phyloP scores from a whole-genome alignment of 53 echinoderm and acorn worm genomes.

The Zoroaster sp. region DNA sequence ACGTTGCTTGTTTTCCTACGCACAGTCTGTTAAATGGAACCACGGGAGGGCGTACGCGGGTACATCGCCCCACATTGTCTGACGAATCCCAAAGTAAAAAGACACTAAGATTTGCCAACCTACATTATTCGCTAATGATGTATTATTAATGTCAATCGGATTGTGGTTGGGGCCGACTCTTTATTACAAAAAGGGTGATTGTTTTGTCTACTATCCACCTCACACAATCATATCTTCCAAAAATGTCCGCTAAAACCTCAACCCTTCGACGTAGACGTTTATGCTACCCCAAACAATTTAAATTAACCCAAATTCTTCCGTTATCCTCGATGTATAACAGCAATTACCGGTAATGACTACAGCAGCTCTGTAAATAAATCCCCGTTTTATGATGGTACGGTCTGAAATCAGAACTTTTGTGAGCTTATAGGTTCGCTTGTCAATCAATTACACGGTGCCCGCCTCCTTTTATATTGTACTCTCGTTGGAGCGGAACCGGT shows the following conservation, averaged over 20 bases:
- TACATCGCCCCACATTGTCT: background rate
- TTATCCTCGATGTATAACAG: too few relatives aligned
- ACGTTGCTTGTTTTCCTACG: background rate
- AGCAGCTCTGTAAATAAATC: background rate
- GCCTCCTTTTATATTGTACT: conserved; percentile 9
- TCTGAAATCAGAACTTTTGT: conserved; percentile 29
- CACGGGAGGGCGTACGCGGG: conserved; percentile 31
- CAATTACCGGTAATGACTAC: too few relatives aligned
- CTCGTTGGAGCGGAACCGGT: background rate
- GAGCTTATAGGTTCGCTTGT: background rate
- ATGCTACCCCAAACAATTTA: too few relatives aligned
- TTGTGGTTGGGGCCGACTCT: background rate
- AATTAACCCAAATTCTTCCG: too few relatives aligned
- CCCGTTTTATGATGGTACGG: conserved; percentile 17
- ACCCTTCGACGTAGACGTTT: background rate
- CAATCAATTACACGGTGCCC: conserved; percentile 37
- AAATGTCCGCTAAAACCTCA: background rate
- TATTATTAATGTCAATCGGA: conserved; percentile 37
- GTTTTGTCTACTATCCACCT: background rate
- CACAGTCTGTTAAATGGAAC: conserved; percentile 27
- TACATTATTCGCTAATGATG: conserved; percentile 43
- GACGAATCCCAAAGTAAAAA: background rate
- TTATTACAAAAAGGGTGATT: background rate
- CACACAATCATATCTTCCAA: background rate
- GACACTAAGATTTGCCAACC: conserved; percentile 40